Conservation (phyloP, 2,797 vertebrate species). For the Rhinella marina region DNA sequence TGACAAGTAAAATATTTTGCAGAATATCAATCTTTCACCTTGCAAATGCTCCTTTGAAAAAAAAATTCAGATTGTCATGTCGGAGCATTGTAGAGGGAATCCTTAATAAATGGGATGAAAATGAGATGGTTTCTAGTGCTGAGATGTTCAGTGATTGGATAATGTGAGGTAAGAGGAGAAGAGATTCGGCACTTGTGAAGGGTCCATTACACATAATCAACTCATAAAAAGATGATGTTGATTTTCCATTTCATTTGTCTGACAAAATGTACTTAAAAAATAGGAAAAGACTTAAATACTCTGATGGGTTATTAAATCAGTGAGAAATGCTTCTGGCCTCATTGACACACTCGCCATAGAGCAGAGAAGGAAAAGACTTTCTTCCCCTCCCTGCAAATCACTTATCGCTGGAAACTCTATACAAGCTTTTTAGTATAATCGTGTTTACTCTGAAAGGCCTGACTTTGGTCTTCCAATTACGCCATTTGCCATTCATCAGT, state of each 20-base stretch:
- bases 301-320: conserved; percentile 39
- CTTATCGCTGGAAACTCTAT: conserved; percentile 46
- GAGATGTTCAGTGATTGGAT: conserved; percentile 65
- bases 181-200: conserved; percentile 57
- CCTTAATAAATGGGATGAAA: conserved; percentile 67
- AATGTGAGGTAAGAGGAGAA: conserved; percentile 61
- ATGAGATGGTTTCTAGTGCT: conserved; percentile 66
- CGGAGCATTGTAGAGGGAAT: conserved; percentile 67
- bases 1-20: conserved; percentile 78
- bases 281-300: conserved; percentile 56
- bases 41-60: conserved; percentile 75
- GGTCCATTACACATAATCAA: conserved; percentile 64
- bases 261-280: conserved; percentile 59
- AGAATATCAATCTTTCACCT: conserved; percentile 79
- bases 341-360: conserved; percentile 43
- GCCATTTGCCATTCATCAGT: conserved; percentile 55
- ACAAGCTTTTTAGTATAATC: conserved; percentile 46
- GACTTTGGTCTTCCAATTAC: conserved; percentile 62
- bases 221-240: conserved; percentile 64
- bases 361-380: conserved; percentile 46
- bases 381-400: conserved; percentile 46
- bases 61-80: conserved; percentile 72
- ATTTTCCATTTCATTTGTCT: conserved; percentile 64
- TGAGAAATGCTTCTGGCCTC: conserved; percentile 39
- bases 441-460: conserved; percentile 32